phyloP scores from a whole-genome alignment of 2,797 vertebrate genomes.

The Acrossocheilus fasciatus region DNA sequence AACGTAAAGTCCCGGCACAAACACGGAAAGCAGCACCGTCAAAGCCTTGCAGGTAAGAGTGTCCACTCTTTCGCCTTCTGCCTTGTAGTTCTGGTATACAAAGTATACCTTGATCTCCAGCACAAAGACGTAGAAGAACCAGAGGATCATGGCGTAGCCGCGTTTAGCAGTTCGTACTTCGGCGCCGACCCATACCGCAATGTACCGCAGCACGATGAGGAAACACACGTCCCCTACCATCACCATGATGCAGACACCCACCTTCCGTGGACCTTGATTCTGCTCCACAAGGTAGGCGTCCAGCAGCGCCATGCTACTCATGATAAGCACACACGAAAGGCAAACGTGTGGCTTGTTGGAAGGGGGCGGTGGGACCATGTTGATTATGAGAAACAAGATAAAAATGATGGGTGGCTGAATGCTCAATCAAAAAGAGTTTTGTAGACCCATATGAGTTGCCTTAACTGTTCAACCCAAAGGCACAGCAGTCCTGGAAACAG shows the following conservation, averaged over 20 bases:
- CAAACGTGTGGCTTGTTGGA: conserved; percentile 76
- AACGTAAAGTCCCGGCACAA: conserved; percentile 57
- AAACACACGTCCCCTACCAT: conserved; percentile 88
- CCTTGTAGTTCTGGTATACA: conserved; percentile 89
- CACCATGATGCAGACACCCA: conserved; percentile 85
- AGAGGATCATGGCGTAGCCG: conserved; percentile 87
- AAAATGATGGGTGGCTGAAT: neutral
- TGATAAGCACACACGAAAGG: conserved; percentile 75
- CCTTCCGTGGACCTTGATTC: conserved; percentile 83
- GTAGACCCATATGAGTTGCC: conserved; percentile 19
- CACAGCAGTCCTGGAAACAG: conserved; percentile 1
- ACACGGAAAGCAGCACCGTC: conserved; percentile 62
- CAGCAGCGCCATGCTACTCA: conserved; percentile 84
- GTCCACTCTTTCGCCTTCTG: conserved; percentile 58
- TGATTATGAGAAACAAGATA: conserved; percentile 25
- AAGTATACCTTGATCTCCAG: conserved; percentile 89
- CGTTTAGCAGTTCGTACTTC: conserved; percentile 88
- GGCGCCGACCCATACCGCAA: conserved; percentile 88
- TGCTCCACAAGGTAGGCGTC: conserved; percentile 85
- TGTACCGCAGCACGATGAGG: conserved; percentile 85
- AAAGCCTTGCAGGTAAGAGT: conserved; percentile 56
- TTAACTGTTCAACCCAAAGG: conserved; percentile 12
- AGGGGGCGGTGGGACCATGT: conserved; percentile 68
- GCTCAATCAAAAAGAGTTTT: conserved; percentile 3
- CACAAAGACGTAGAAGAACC: conserved; percentile 86